phyloP scores from a whole-genome alignment of 2,888 invertebrate genomes.

The Monopis laevigella region DNA sequence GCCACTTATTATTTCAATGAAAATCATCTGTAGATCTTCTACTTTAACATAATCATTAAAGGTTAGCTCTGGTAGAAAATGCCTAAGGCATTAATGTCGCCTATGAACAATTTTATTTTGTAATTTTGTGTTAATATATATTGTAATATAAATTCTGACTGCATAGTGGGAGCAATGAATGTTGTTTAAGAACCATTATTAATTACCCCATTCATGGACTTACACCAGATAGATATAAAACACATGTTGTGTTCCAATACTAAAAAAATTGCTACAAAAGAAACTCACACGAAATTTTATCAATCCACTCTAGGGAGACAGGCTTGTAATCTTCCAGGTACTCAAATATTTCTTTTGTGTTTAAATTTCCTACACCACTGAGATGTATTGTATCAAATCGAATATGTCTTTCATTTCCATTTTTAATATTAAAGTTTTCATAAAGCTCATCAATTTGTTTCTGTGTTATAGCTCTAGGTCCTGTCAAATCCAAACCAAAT shows the following conservation, averaged over 20 bases:
- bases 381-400: constrained; percentile 80
- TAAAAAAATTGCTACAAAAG: neutral
- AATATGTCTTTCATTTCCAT: constrained; percentile 69
- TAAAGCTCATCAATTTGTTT: constrained; percentile 58
- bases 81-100: no score
- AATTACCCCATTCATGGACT: neutral
- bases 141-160: no score
- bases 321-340: constrained; percentile 83
- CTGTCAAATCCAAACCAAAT: constrained; percentile 52
- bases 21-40: no score
- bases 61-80: no score
- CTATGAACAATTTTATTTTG: no score
- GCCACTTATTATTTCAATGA: no score
- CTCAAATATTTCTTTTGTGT: constrained; percentile 79
- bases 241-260: neutral
- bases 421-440: constrained; percentile 48
- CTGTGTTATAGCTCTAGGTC: constrained; percentile 50
- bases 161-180: no score
- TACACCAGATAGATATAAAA: neutral
- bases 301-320: constrained; percentile 83
- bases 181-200: no score
- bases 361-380: constrained; percentile 78
- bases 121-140: no score
- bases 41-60: no score
- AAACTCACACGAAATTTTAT: constrained; percentile 77